A percentile compares a stretch with the other conserved stretches of the same genome.
These are phyloP conservation scores for Rhabdomys pumilio DNA, from an alignment of 2,797 vertebrate species.

Conservation along the genomic window DNA sequence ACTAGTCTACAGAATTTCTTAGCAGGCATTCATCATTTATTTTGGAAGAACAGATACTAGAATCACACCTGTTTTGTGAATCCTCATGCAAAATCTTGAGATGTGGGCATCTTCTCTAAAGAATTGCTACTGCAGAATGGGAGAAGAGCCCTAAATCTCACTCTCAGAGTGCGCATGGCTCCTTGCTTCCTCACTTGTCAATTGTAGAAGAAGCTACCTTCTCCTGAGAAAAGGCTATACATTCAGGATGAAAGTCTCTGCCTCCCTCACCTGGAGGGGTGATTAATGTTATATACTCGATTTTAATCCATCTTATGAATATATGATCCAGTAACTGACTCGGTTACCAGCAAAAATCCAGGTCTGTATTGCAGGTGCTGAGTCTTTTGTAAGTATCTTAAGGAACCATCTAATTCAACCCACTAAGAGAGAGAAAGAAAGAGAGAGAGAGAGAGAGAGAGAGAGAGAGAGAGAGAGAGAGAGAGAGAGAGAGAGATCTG, in stretches of 20 bases:
- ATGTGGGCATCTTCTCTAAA: background rate
- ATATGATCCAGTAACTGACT: background rate
- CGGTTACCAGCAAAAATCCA: background rate
- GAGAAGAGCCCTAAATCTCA: background rate
- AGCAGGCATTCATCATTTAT: background rate
- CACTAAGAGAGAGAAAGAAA: no score
- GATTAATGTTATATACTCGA: background rate
- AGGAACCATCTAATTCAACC: background rate
- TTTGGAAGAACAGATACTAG: background rate
- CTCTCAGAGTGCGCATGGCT: background rate
- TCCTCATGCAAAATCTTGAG: background rate
- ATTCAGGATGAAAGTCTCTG: background rate
- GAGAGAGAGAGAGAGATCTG: background rate
- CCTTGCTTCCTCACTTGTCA: background rate
- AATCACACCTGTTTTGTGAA: background rate
- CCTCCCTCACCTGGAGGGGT: background rate
- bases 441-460: no score
- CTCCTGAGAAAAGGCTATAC: no score
- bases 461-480: no score
- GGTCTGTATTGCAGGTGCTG: background rate
- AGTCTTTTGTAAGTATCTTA: background rate
- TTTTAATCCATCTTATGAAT: background rate
- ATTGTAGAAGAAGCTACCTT: background rate
- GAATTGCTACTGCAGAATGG: background rate
- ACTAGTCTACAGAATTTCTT: conserved; percentile 24